Conservation (phyloP, 2,888 invertebrate genomes). For the Euzophera pinguis region DNA sequence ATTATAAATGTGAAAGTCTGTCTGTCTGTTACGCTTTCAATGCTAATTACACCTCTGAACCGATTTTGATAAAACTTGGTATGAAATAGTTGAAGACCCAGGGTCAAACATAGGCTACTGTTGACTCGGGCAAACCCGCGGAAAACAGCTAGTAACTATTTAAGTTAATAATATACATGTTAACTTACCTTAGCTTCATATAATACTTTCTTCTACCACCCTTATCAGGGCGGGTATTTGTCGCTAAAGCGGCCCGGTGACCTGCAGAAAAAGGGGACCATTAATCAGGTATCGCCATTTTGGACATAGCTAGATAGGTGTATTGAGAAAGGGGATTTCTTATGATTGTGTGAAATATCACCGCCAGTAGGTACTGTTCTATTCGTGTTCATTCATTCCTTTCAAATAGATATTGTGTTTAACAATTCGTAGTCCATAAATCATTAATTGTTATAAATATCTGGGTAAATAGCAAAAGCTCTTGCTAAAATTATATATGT, state of each 20-base stretch:
- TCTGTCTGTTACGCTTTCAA: no score
- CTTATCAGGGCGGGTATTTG: conserved; percentile 72
- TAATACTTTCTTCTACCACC: conserved; percentile 73
- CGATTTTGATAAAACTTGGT: no score
- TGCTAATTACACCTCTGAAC: no score
- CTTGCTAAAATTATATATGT: no score
- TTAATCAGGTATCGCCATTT: conserved; percentile 7
- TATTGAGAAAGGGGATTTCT: conserved; percentile 13
- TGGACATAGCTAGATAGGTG: conserved; percentile 17
- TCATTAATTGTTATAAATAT: not conserved
- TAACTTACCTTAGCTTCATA: conserved; percentile 38
- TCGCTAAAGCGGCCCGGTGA: conserved; percentile 77
- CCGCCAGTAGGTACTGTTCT: not conserved
- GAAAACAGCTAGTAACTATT: not conserved
- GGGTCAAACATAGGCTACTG: no score
- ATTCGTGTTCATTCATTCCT: not conserved
- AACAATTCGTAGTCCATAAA: not conserved
- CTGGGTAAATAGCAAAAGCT: no score
- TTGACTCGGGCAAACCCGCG: no score
- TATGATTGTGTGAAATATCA: conserved; percentile 14
- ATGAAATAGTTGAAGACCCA: no score
- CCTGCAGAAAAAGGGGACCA: conserved; percentile 37
- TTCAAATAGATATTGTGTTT: not conserved
- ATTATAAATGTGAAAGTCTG: no score
- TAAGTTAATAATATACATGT: not conserved